Base-by-base conservation (phyloP, 23 tunicate genomes). In the Botrylloides violaceus region DNA sequence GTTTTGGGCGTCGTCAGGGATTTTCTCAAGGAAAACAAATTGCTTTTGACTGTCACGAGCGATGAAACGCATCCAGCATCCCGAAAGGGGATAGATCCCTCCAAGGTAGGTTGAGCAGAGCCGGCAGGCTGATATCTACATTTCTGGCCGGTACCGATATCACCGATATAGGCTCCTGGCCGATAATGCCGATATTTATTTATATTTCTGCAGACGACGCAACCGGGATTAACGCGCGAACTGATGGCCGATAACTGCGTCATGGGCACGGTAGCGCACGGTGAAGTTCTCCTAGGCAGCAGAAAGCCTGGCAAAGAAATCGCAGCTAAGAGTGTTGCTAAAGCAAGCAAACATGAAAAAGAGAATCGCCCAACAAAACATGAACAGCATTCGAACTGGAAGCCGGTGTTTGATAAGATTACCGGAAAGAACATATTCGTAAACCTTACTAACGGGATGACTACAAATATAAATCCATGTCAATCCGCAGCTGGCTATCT, bases 21-120 rank as follows among this genome's bases (percentile, higher is more conserved):
- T 20, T 39, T 68, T 68, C 37, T 68, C 49, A 68, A 68, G 7
- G 58, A 68, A 68, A 2, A 68, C 47, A 43, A 43, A 43, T 43
- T 43, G 15, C 9, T 43, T 43, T n/a, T n/a, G n/a, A n/a, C n/a
- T n/a, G n/a, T n/a, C n/a, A n/a, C n/a, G n/a, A n/a, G n/a, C n/a
- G n/a, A n/a, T n/a, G n/a, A n/a, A n/a, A n/a, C n/a, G n/a, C n/a
- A n/a, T n/a, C n/a, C n/a, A n/a, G n/a, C n/a, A n/a, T n/a, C n/a
- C n/a, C n/a, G n/a, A n/a, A n/a, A n/a, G n/a, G n/a, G n/a, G n/a
- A n/a, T n/a, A n/a, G n/a, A n/a, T n/a, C n/a, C n/a, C n/a, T n/a
- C n/a, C n/a, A n/a, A n/a, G n/a, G n/a, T n/a, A n/a, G n/a, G n/a
- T n/a, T n/a, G n/a, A n/a, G n/a, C n/a, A n/a, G n/a, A n/a, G n/a